phyloP scores from a whole-genome alignment of 2,888 invertebrate species.

The Andrena marginata region DNA sequence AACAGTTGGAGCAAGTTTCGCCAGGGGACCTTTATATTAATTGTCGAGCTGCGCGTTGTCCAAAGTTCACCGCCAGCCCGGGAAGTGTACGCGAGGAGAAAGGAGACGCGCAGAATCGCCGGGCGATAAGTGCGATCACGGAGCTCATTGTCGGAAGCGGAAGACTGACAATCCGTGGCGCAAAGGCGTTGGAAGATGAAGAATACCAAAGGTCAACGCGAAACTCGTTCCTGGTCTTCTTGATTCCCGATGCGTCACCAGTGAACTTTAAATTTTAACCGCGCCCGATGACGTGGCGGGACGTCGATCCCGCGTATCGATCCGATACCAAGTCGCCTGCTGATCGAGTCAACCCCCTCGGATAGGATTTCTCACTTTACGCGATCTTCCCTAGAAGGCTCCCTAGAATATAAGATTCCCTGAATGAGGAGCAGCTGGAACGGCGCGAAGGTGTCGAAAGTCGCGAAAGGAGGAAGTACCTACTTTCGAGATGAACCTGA shows the following conservation, averaged over 20 bases:
- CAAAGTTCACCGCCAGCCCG: background rate
- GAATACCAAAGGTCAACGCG: conserved; percentile 22
- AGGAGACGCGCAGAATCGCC: background rate
- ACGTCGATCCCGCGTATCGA: conserved; percentile 3
- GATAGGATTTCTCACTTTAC: no score
- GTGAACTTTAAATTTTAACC: conserved; percentile 22
- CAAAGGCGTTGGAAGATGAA: background rate
- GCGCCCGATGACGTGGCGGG: background rate
- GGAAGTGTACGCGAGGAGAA: background rate
- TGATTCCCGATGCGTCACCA: background rate
- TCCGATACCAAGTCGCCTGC: background rate
- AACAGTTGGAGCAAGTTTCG: no score
- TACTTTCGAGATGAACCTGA: background rate
- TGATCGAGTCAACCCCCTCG: no score
- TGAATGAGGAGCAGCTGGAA: background rate
- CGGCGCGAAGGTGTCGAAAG: background rate
- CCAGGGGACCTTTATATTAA: no score
- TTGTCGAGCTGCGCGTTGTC: no score
- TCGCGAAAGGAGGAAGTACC: background rate
- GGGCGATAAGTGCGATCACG: background rate
- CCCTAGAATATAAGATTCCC: no score
- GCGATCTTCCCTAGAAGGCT: no score
- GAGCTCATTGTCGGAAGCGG: conserved; percentile 7
- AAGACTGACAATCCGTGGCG: conserved; percentile 8
- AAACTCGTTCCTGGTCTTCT: background rate